Base-by-base conservation (phyloP, 2,113 vertebrate genomes). In the Paramisgurnus dabryanus region DNA sequence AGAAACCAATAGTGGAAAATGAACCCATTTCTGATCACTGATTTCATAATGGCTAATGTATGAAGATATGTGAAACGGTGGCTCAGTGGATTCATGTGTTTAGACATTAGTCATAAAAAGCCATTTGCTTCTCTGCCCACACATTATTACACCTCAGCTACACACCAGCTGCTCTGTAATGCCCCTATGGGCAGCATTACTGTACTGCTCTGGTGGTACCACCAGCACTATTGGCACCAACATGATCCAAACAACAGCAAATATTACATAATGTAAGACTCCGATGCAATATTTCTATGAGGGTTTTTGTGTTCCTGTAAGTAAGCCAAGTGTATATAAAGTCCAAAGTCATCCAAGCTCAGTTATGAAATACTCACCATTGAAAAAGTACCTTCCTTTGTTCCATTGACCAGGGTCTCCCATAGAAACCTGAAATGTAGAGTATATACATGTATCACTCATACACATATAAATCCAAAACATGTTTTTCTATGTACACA, bases 381-480 rank as follows among this genome's bases (percentile, higher is more conserved):
- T 93, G 92, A 84, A 95, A 96, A 82, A 96, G 93, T 11, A 94
- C 93, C 84, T 91, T 95, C 81, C 95, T 94, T 85, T 96, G 95
- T 71, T 96, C 94, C 93, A 95, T 93, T 64, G 95, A 93, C 95
- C 95, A 96, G 0, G 95, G 95, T 61, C 95, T 91, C 40, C 94
- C 95, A 17, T 95, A 96, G 88, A 96, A 96, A 86, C 95, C 95
- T 96, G 82, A 2, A 74, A 18, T 45, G 34, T 27, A 70, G 22
- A 78, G 49, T 58, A 67, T 6, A 70, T 27, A 50, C 10, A 76
- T 11, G 40, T 22, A 55, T 67, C 39, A 71, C 53, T 34, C 27
- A 60, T 53, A 69, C 7, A 63, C 8, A 72, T 7, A 22, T 39
- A 12, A 53, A 3, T 5, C 18, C n/a, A 45, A 63, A 72, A 58